Percentiles rank a stretch among this genome's conserved stretches.
Conservation (phyloP, 2,797 vertebrate genomes). For the Gymnocypris eckloni region DNA sequence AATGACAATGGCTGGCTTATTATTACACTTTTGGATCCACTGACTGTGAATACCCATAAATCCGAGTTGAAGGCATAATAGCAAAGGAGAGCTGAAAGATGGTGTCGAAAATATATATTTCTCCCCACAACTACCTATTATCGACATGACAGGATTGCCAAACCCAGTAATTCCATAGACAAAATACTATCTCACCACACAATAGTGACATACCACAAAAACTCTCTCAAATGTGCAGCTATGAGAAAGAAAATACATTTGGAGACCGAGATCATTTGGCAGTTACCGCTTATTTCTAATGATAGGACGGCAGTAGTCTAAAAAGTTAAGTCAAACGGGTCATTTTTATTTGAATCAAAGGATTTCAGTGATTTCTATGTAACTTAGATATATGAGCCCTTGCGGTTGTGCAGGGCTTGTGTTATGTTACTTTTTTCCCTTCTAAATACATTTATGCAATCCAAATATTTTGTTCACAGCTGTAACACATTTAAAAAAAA, state of each 20-base stretch:
- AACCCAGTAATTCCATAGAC: constrained; percentile 18
- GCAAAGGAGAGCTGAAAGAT: constrained; percentile 22
- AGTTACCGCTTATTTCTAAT: not conserved
- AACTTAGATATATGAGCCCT: not conserved
- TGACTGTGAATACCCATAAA: constrained; percentile 23
- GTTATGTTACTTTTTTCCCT: not conserved
- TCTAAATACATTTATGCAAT: not conserved
- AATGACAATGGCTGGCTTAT: constrained; percentile 8
- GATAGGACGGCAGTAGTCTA: not conserved
- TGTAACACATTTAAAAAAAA: not conserved
- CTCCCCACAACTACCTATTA: constrained; percentile 22
- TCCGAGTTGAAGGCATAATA: constrained; percentile 26
- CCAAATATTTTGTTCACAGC: not conserved
- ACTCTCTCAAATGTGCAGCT: not conserved
- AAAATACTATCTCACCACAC: constrained; percentile 2
- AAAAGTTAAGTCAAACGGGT: not conserved
- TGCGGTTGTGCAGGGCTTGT: not conserved
- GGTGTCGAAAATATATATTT: not conserved
- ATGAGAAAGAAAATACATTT: constrained; percentile 10
- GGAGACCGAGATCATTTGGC: not conserved
- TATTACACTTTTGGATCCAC: constrained; percentile 17
- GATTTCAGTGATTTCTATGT: not conserved
- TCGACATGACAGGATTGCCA: constrained; percentile 16
- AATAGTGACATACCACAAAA: constrained; percentile 18
- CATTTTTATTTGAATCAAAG: not conserved